phyloP scores from a whole-genome alignment of 2,888 invertebrate species.

The Anthophora plumipes region DNA sequence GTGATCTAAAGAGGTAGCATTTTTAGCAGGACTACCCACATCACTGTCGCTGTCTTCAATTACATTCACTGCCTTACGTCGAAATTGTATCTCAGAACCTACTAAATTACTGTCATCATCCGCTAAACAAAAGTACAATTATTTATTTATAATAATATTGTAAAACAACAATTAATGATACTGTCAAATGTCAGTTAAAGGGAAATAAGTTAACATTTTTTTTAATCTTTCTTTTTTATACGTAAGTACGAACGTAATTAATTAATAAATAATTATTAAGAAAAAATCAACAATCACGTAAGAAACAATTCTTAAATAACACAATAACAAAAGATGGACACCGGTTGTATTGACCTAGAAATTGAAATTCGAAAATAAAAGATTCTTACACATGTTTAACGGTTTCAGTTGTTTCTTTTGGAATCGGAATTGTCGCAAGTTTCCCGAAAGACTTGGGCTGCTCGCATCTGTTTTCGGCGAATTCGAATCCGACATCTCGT shows the following conservation, averaged over 20 bases:
- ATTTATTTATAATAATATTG: background rate
- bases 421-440: conserved; percentile 89
- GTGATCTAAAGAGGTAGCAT: conserved; percentile 64
- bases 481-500: conserved; percentile 82
- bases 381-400: conserved; percentile 77
- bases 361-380: conserved; percentile 34
- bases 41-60: conserved; percentile 83
- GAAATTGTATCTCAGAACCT: conserved; percentile 72
- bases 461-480: conserved; percentile 81
- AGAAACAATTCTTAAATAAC: conserved; percentile 12
- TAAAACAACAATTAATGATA: background rate
- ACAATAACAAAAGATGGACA: conserved; percentile 44
- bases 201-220: background rate
- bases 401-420: conserved; percentile 86
- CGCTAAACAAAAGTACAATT: conserved; percentile 70
- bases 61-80: conserved; percentile 79
- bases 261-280: background rate
- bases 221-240: background rate
- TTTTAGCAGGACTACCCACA: conserved; percentile 70
- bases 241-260: background rate
- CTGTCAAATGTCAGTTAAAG: background rate
- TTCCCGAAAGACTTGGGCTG: conserved; percentile 87
- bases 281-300: conserved; percentile 21
- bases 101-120: conserved; percentile 81
- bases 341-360: conserved; percentile 34